phyloP scores from a whole-genome alignment of 2,113 vertebrate species.

The Notothenia coriiceps region DNA sequence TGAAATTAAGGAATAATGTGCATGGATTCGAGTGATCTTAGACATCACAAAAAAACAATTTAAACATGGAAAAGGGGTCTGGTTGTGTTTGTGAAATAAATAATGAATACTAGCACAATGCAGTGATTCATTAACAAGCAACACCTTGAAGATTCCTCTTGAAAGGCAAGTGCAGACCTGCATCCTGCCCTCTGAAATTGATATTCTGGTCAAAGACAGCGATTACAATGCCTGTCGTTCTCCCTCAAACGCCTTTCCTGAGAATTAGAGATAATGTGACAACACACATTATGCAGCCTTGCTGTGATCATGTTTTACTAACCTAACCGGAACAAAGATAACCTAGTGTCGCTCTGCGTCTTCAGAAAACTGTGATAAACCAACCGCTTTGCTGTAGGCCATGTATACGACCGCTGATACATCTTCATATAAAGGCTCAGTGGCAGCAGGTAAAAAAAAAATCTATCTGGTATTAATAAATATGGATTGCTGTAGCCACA shows the following conservation, averaged over 20 bases:
- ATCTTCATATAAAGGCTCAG: constrained; percentile 32
- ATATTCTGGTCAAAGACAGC: constrained; percentile 61
- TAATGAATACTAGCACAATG: constrained; percentile 1
- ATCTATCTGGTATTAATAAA: constrained; percentile 56
- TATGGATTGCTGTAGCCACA: constrained; percentile 23
- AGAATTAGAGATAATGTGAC: constrained; percentile 58
- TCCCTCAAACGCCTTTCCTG: constrained; percentile 46
- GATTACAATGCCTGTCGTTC: constrained; percentile 47
- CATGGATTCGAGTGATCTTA: neutral
- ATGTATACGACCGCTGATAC: constrained; percentile 15
- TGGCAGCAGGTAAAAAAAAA: constrained; percentile 32
- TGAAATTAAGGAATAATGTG: constrained; percentile 7
- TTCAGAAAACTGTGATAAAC: constrained; percentile 32
- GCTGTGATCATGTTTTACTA: constrained; percentile 55
- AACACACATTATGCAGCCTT: constrained; percentile 33
- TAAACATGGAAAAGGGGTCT: neutral
- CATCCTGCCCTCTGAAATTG: constrained; percentile 25
- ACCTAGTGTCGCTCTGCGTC: constrained; percentile 3
- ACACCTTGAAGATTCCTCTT: constrained; percentile 8
- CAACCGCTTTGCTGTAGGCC: neutral
- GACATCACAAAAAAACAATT: neutral
- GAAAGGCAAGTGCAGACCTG: constrained; percentile 15
- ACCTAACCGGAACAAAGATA: constrained; percentile 41
- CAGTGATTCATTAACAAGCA: neutral
- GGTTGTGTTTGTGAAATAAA: neutral